Evolutionary conservation across 2,113 vertebrate species (phyloP).

Genomic region (Australoheros scitulus): DNA sequence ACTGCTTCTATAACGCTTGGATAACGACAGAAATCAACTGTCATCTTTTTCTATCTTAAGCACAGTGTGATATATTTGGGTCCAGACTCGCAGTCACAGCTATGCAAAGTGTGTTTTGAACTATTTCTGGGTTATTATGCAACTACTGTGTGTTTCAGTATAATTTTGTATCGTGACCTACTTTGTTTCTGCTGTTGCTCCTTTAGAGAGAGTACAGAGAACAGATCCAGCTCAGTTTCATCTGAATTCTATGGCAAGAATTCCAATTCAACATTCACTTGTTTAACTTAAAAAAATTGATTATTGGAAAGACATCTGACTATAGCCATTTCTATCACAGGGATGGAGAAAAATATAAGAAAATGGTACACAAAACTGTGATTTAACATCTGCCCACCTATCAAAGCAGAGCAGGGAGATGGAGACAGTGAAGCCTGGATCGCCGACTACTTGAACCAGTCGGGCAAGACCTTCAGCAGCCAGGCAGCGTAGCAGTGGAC

Average conservation of each 20-base stretch:
- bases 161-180: slow-evolving; percentile 9
- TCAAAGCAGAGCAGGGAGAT: slow-evolving; percentile 91
- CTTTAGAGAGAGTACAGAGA: background rate
- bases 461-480: slow-evolving; percentile 89
- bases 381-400: slow-evolving; percentile 80
- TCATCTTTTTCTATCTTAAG: background rate
- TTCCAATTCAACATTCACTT: background rate
- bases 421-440: slow-evolving; percentile 84
- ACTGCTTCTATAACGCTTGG: too few relatives aligned
- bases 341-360: background rate
- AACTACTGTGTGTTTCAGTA: background rate
- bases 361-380: background rate
- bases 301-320: background rate
- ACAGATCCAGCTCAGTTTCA: background rate
- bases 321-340: background rate
- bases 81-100: background rate
- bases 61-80: background rate
- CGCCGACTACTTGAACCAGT: slow-evolving; percentile 86
- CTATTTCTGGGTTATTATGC: slow-evolving; percentile 11
- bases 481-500: slow-evolving; percentile 85
- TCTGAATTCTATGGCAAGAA: background rate
- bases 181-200: background rate
- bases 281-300: background rate
- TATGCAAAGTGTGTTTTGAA: background rate
- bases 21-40: background rate